Evolutionary conservation across 2,888 invertebrate species (phyloP), one percentile per base, ranked within the genome.

Genomic region (Vandiemenella viatica): DNA sequence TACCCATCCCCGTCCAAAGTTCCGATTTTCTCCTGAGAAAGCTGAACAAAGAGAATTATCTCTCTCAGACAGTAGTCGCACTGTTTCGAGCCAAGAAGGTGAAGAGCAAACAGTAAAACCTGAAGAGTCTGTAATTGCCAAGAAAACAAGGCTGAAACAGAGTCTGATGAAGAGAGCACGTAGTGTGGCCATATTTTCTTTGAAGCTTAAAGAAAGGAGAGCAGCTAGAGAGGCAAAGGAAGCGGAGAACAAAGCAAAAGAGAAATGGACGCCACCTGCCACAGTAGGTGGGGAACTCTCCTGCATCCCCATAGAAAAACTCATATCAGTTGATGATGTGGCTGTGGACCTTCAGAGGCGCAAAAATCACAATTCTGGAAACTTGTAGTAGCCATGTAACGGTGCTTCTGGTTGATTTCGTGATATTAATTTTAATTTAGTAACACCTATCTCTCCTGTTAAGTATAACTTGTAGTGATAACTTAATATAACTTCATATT

Each of bases 101-200:
- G 65, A 63, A 5, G 72, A 71, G 18, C 70, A 47, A 3, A 17
- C 48, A 17, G 20, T 26, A 17, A 52, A 52, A 50, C 37, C 44
- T 10, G 54, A 50, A 19, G 55, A 50, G 21, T 45, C 49, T 18
- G 49, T 78, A 4, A 79, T 78, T 4, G 79, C 79, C 50, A 80
- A 80, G 60, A 79, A 78, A 32, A 72, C 77, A 13, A 63, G 70
- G 32, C 75, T 80, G 16, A 81, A 80, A 60, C 86, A 87, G 44
- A 79, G 79, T 57, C 64, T 88, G 20, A 84, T 88, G 67, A 88
- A 88, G 65, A 76, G 87, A 45, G 87, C 88, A 5, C 74, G 87
- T 13, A 86, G 86, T 0, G 87, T 88, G 40, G 87, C 87, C 5
- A 85, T 88, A 61, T 88, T 88, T 67, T 87, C 87, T 5, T 67